Conservation (phyloP, 2,113 vertebrate genomes). For the Prionailurus viverrinus region DNA sequence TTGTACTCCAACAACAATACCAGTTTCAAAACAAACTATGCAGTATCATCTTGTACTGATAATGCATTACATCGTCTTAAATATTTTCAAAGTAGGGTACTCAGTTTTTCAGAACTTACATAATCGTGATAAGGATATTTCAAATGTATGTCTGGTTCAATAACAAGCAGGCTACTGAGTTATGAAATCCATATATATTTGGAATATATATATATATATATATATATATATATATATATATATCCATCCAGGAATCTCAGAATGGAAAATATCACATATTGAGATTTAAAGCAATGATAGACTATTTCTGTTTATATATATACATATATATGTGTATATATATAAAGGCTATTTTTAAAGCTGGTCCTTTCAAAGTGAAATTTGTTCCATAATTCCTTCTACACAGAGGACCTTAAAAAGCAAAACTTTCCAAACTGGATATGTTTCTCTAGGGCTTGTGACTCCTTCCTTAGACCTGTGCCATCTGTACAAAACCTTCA, state of each 20-base stretch:
- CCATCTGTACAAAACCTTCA: conserved; percentile 44
- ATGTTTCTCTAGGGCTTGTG: neutral
- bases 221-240: neutral
- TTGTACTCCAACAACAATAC: neutral
- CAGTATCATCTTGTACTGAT: conserved; percentile 54
- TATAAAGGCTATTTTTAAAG: conserved; percentile 75
- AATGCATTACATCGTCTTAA: conserved; percentile 62
- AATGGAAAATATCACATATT: conserved; percentile 79
- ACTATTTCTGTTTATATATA: conserved; percentile 75
- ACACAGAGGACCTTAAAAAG: conserved; percentile 63
- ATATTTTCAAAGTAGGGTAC: conserved; percentile 72
- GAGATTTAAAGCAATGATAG: conserved; percentile 74
- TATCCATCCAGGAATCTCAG: conserved; percentile 52
- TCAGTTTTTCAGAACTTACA: conserved; percentile 62
- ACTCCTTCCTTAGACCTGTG: conserved; percentile 45
- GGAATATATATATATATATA: neutral
- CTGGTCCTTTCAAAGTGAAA: conserved; percentile 62
- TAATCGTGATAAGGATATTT: conserved; percentile 75
- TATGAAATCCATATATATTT: conserved; percentile 19
- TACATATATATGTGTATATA: conserved; percentile 64
- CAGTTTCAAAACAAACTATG: conserved; percentile 39
- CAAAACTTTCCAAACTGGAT: conserved; percentile 50
- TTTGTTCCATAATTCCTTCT: conserved; percentile 63
- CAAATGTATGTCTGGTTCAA: conserved; percentile 67
- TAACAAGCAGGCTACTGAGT: conserved; percentile 62